phyloP scores from a whole-genome alignment of 2,797 vertebrate genomes.

The Sebastes trivittatus region DNA sequence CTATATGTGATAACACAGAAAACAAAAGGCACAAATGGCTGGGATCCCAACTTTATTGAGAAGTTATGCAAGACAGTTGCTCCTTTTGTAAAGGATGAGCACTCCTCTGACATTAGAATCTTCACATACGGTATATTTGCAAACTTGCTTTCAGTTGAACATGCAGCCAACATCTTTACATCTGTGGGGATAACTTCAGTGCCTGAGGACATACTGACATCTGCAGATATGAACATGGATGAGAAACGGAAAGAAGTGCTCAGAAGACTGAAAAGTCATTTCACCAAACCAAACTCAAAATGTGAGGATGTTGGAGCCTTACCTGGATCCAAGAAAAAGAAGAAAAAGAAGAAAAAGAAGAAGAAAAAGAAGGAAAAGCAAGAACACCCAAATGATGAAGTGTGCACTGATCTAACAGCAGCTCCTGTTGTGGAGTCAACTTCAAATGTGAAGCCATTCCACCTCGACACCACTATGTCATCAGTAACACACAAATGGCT shows the following conservation, averaged over 20 bases:
- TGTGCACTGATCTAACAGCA: too few relatives aligned
- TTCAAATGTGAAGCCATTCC: neutral
- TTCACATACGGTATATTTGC: slow-evolving; percentile 47
- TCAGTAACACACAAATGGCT: slow-evolving; percentile 24
- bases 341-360: slow-evolving; percentile 3
- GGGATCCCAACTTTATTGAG: neutral
- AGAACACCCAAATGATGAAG: neutral
- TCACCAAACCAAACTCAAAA: neutral
- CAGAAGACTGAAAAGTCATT: slow-evolving; percentile 20
- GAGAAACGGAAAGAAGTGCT: slow-evolving; percentile 62
- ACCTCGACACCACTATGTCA: fast-evolving
- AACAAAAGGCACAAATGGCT: slow-evolving; percentile 19
- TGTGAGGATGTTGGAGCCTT: neutral
- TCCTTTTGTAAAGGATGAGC: neutral
- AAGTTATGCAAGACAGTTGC: slow-evolving; percentile 14
- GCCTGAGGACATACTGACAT: slow-evolving; percentile 50
- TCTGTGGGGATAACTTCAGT: slow-evolving; percentile 23
- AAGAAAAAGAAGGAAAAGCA: too few relatives aligned
- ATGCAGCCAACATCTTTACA: slow-evolving; percentile 18
- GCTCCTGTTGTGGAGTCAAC: fast-evolving
- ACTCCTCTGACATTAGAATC: neutral
- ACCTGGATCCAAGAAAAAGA: slow-evolving; percentile 24
- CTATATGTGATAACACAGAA: slow-evolving; percentile 54
- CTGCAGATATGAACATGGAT: slow-evolving; percentile 41
- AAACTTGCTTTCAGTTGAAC: slow-evolving; percentile 28